These are phyloP conservation scores for Drosophila trichaetosa DNA, from an alignment of 2,888 invertebrate genomes.

Conservation along the genomic window DNA sequence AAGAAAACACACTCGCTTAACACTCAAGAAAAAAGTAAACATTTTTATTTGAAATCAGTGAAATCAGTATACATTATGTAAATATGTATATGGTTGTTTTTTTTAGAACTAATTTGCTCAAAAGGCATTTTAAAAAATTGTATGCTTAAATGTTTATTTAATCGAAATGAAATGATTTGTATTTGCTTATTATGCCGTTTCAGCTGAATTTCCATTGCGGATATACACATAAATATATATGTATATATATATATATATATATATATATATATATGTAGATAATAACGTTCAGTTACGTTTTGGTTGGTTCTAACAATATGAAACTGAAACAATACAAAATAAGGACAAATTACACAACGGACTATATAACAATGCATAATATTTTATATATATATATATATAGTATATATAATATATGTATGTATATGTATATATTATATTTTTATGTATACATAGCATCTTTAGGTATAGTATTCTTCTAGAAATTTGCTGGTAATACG, in stretches of 20 bases:
- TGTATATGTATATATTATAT: constrained; percentile 37
- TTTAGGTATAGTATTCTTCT: constrained; percentile 56
- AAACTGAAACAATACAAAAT: constrained; percentile 52
- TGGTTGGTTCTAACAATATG: constrained; percentile 39
- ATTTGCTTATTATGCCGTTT: constrained; percentile 22
- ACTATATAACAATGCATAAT: constrained; percentile 57
- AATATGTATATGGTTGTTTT: constrained; percentile 46
- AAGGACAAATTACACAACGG: constrained; percentile 58
- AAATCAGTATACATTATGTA: constrained; percentile 59
- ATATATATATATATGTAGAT: constrained; percentile 37
- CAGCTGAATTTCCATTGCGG: constrained; percentile 33
- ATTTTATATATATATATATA: constrained; percentile 12
- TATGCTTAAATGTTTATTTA: constrained; percentile 54
- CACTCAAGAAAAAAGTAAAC: constrained; percentile 63
- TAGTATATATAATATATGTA: constrained; percentile 32
- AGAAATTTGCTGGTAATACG: constrained; percentile 47
- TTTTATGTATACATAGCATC: constrained; percentile 50
- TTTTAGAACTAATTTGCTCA: constrained; percentile 60
- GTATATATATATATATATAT: no score
- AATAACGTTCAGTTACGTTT: constrained; percentile 36
- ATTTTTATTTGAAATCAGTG: constrained; percentile 73
- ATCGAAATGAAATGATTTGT: constrained; percentile 63
- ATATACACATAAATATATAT: constrained; percentile 25
- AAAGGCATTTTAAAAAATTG: constrained; percentile 63
- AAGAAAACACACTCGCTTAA: constrained; percentile 25